phyloP scores from a whole-genome alignment of 35 echinoderm and acorn worm species.

The Ophioderma brevispina region DNA sequence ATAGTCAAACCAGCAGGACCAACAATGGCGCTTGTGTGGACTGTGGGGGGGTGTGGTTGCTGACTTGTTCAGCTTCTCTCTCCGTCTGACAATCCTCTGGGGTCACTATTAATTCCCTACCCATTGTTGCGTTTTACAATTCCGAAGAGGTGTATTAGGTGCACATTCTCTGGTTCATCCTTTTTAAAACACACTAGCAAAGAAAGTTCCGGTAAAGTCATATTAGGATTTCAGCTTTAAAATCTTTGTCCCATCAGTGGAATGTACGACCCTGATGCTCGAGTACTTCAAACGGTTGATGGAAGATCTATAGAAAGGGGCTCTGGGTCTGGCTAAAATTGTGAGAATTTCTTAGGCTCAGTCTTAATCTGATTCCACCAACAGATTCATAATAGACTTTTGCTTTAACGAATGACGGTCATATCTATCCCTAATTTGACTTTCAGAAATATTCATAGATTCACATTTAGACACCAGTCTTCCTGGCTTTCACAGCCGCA shows the following conservation, averaged over 20 bases:
- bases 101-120: background rate
- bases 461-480: slow-evolving; percentile 22
- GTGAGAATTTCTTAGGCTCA: slow-evolving; percentile 49
- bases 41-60: too few species aligned
- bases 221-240: slow-evolving; percentile 28
- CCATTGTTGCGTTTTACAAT: background rate
- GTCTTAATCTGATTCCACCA: slow-evolving; percentile 31
- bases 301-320: slow-evolving; percentile 6
- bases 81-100: background rate
- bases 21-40: background rate
- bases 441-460: background rate
- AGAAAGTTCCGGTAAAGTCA: too few species aligned
- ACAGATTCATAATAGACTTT: slow-evolving; percentile 23
- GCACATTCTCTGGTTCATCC: background rate
- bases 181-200: slow-evolving; percentile 25
- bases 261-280: slow-evolving; percentile 3
- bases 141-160: background rate
- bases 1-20: background rate
- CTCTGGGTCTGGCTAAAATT: slow-evolving; percentile 42
- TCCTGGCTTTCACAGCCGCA: slow-evolving; percentile 15
- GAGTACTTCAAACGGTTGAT: slow-evolving; percentile 23
- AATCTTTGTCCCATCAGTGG: background rate
- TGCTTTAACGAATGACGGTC: background rate
- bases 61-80: background rate
- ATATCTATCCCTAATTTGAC: background rate